Conservation (phyloP, 2,888 invertebrate species). For the Caenorhabditis afra region DNA sequence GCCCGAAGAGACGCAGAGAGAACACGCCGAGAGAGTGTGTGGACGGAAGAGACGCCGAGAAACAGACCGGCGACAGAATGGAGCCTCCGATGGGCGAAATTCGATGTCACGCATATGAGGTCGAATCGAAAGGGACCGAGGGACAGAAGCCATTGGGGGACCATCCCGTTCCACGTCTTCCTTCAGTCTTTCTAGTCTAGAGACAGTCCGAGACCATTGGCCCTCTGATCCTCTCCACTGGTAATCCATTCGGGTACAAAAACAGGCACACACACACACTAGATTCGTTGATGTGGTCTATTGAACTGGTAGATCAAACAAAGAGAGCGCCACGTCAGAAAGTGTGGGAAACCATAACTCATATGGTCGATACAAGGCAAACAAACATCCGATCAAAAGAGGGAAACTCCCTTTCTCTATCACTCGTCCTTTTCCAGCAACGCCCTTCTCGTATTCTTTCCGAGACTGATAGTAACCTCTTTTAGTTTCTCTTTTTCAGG, state of each 20-base stretch:
- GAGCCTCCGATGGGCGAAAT: constrained; percentile 16
- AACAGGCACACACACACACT: too few relatives aligned
- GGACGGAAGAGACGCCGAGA: constrained; percentile 28
- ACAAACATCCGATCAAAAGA: constrained; percentile 2
- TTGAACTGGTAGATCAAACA: too few relatives aligned
- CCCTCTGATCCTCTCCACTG: too few relatives aligned
- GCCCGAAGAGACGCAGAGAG: constrained; percentile 21
- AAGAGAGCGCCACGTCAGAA: too few relatives aligned
- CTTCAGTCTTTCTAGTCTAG: too few relatives aligned
- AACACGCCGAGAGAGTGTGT: not conserved
- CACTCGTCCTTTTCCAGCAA: not conserved
- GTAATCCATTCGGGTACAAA: too few relatives aligned
- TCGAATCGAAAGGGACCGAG: not conserved
- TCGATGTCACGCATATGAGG: constrained; percentile 11
- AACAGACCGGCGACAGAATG: constrained; percentile 28
- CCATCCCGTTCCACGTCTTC: too few relatives aligned
- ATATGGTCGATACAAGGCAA: not conserved
- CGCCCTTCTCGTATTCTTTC: not conserved
- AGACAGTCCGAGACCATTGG: too few relatives aligned
- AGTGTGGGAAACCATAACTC: not conserved
- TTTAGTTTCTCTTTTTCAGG: constrained; percentile 8
- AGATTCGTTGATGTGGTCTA: too few relatives aligned
- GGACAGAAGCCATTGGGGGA: too few relatives aligned
- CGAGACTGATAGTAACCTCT: too few relatives aligned
- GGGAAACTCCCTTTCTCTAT: constrained; percentile 12